Percentiles rank a stretch among this genome's conserved stretches.
These are phyloP conservation scores for Smittia aterrima DNA, from an alignment of 2,888 invertebrate genomes.

Conservation along the genomic window DNA sequence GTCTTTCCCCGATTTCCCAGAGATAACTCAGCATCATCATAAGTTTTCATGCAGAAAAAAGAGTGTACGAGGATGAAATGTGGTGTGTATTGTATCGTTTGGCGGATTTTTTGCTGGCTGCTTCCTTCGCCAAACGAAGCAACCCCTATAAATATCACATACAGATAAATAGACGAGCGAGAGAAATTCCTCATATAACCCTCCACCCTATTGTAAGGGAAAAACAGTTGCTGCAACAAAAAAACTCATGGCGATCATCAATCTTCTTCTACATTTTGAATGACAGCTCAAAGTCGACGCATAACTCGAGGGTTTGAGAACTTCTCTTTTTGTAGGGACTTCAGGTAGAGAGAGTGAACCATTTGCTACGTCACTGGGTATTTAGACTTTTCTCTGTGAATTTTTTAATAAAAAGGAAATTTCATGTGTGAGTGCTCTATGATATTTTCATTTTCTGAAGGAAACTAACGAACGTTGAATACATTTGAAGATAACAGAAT, in stretches of 20 bases:
- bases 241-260: slow-evolving; percentile 56
- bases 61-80: slow-evolving; percentile 24
- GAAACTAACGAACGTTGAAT: not conserved
- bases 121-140: not conserved
- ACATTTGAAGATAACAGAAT: not conserved
- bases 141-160: slow-evolving; percentile 32
- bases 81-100: slow-evolving; percentile 27
- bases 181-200: slow-evolving; percentile 42
- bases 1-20: not conserved
- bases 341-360: not conserved
- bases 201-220: slow-evolving; percentile 45
- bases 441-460: slow-evolving; percentile 6
- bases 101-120: no score
- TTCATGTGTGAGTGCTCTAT: slow-evolving; percentile 4
- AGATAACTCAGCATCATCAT: slow-evolving; percentile 32
- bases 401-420: slow-evolving; percentile 2
- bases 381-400: not conserved
- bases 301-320: not conserved
- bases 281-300: slow-evolving; percentile 49
- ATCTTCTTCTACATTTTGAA: slow-evolving; percentile 54
- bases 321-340: not conserved
- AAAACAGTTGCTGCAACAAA: slow-evolving; percentile 43
- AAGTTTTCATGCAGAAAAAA: not conserved
- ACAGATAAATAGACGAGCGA: slow-evolving; percentile 32
- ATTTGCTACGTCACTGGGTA: not conserved